phyloP scores from a whole-genome alignment of 2,113 vertebrate species.

The Pangasianodon hypophthalmus region DNA sequence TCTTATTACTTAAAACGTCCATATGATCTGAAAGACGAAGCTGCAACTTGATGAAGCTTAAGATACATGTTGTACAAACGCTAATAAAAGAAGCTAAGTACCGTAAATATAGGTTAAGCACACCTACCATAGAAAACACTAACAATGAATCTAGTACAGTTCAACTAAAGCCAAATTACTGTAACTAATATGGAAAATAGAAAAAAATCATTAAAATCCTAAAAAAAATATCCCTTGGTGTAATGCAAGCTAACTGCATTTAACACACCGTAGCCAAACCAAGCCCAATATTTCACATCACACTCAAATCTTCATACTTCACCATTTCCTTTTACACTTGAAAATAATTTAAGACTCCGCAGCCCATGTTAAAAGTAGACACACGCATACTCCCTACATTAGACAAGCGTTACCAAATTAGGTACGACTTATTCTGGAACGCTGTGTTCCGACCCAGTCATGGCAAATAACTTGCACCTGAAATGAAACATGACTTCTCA shows the following conservation, averaged over 20 bases:
- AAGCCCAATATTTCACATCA: not conserved
- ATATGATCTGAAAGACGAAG: not conserved
- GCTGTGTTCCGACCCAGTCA: not conserved
- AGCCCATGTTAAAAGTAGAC: not conserved
- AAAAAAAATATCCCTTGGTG: not conserved
- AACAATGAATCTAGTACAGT: not conserved
- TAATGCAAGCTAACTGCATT: not conserved
- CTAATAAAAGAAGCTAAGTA: not conserved
- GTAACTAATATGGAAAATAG: not conserved
- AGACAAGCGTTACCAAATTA: conserved; percentile 23
- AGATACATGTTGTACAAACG: too few species aligned
- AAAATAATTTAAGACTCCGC: not conserved
- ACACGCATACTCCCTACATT: not conserved
- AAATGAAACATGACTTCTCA: not conserved
- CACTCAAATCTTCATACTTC: not conserved
- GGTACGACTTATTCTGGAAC: conserved; percentile 2
- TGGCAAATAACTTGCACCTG: not conserved
- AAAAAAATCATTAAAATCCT: too few species aligned
- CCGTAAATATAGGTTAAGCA: not conserved
- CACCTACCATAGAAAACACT: not conserved
- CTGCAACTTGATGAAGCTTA: not conserved
- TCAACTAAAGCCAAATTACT: not conserved
- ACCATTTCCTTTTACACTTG: not conserved
- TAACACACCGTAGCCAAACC: not conserved
- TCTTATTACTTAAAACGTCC: not conserved